Conservation (phyloP, 2,797 vertebrate species). For the Myioborus melanocephalus region DNA sequence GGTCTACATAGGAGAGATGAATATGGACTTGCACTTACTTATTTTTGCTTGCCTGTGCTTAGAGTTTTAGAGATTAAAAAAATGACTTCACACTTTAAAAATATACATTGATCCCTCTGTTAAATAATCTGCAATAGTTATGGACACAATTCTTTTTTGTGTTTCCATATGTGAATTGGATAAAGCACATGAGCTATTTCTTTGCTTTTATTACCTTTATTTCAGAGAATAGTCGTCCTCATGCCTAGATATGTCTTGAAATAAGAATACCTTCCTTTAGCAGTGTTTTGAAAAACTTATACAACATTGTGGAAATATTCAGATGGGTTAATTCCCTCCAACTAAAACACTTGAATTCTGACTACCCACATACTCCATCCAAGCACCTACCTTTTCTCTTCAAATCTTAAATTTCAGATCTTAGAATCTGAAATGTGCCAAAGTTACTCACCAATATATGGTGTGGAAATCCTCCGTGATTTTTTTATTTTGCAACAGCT, state of each 20-base stretch:
- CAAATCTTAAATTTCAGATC: not conserved
- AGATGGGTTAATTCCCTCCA: not conserved
- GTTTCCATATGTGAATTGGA: not conserved
- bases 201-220: not conserved
- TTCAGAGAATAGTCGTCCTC: not conserved
- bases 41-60: not conserved
- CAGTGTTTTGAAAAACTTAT: not conserved
- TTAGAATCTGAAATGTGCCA: not conserved
- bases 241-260: not conserved
- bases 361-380: not conserved
- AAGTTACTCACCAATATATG: not conserved
- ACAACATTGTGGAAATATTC: not conserved
- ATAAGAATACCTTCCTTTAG: not conserved
- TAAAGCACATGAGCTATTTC: not conserved
- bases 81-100: not conserved
- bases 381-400: not conserved
- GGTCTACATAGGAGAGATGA: not conserved
- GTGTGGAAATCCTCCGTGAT: not conserved
- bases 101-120: not conserved
- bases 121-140: not conserved
- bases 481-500: not conserved
- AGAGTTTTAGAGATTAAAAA: not conserved
- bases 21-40: not conserved
- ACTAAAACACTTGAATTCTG: not conserved
- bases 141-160: not conserved